Percentiles rank a stretch among this genome's conserved stretches.
Evolutionary conservation across 1,140 invertebrate species (phyloP).

Genomic region (Scaptomyza hsui): DNA sequence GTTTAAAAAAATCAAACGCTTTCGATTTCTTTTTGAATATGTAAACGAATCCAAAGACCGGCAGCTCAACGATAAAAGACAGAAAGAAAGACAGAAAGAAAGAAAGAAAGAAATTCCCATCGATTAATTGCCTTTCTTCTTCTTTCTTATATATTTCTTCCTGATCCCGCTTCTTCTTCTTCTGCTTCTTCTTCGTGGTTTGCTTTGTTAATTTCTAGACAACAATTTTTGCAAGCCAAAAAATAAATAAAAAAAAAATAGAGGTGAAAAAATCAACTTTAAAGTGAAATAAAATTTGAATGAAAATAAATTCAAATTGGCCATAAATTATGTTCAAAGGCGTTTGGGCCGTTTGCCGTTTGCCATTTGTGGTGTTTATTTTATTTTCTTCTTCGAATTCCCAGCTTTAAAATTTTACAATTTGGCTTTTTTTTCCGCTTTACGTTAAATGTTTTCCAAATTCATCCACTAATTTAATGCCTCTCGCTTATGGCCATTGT

Average conservation of each 20-base stretch:
- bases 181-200: conserved; percentile 24
- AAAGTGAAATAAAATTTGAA: conserved; percentile 71
- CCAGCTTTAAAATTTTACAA: conserved; percentile 24
- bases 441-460: conserved; percentile 31
- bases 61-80: conserved; percentile 47
- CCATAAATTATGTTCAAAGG: conserved; percentile 80
- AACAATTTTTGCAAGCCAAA: conserved; percentile 52
- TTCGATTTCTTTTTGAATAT: conserved; percentile 82
- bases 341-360: conserved; percentile 51
- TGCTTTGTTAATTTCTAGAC: conserved; percentile 52
- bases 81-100: conserved; percentile 3
- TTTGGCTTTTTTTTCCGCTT: not conserved
- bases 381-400: conserved; percentile 9
- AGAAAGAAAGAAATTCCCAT: conserved; percentile 74
- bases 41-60: conserved; percentile 65
- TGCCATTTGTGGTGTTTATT: conserved; percentile 10
- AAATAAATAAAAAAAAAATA: not conserved
- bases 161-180: conserved; percentile 4
- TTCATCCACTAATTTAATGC: conserved; percentile 31
- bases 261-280: conserved; percentile 27
- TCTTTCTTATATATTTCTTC: not conserved
- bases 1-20: conserved; percentile 67
- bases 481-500: conserved; percentile 13
- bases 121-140: conserved; percentile 63
- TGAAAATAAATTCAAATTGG: conserved; percentile 78